Percentiles rank a stretch among this genome's conserved stretches.
These are phyloP conservation scores for Hiodon alosoides DNA, from an alignment of 2,113 vertebrate genomes.

Conservation along the genomic window DNA sequence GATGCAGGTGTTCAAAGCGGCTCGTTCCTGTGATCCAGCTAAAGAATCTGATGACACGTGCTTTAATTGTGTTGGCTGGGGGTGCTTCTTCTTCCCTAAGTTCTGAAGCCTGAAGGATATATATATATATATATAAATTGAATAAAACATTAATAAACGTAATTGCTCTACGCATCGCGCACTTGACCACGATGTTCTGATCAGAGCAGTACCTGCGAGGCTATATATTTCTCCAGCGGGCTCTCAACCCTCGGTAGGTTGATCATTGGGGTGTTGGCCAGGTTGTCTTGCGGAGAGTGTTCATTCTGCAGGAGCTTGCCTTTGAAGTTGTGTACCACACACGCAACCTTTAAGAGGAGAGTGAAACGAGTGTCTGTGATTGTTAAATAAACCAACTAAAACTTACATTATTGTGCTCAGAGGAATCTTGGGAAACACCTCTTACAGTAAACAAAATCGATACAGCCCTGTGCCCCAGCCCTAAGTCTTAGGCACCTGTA, in stretches of 20 bases:
- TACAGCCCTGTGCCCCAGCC: background rate
- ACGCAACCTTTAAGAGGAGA: constrained; percentile 74
- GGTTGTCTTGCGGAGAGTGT: constrained; percentile 61
- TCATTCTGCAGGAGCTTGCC: constrained; percentile 80
- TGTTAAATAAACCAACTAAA: background rate
- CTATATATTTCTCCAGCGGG: constrained; percentile 88
- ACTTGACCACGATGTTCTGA: background rate
- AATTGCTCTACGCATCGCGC: background rate
- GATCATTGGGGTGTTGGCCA: constrained; percentile 66
- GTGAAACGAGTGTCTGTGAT: background rate
- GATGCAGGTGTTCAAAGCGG: constrained; percentile 56
- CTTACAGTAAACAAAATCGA: too few species aligned
- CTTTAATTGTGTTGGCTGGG: constrained; percentile 57
- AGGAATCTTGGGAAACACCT: background rate
- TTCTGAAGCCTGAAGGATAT: constrained; percentile 56
- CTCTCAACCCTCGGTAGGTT: constrained; percentile 82
- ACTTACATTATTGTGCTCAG: background rate
- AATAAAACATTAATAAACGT: background rate
- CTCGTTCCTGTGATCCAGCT: constrained; percentile 65
- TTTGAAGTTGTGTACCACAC: constrained; percentile 96
- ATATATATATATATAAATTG: constrained; percentile 11
- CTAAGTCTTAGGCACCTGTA: too few species aligned
- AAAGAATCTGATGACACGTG: constrained; percentile 61
- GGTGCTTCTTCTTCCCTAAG: constrained; percentile 62
- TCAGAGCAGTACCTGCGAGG: constrained; percentile 56